These are phyloP conservation scores for Noctua pronuba DNA, from an alignment of 2,888 invertebrate genomes.

Conservation along the genomic window DNA sequence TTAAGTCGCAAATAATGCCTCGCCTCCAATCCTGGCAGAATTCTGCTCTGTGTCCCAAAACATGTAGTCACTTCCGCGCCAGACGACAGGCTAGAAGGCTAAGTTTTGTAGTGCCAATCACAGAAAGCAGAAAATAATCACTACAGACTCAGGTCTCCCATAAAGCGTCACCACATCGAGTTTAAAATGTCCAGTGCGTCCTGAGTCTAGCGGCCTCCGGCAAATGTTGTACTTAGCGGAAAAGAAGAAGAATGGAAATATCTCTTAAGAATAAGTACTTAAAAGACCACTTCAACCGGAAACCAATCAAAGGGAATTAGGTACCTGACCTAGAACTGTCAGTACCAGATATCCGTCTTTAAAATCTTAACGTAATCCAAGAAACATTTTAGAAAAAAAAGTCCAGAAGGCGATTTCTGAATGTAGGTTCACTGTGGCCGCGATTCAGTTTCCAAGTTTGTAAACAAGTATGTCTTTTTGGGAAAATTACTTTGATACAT, in stretches of 20 bases:
- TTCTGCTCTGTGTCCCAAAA: no score
- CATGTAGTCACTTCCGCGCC: no score
- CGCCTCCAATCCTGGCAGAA: no score
- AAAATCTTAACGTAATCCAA: conserved; percentile 27
- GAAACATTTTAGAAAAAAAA: conserved; percentile 48
- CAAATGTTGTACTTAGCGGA: neutral
- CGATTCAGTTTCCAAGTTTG: neutral
- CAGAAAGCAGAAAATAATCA: no score
- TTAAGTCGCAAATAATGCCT: no score
- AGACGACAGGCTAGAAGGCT: no score
- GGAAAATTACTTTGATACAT: neutral
- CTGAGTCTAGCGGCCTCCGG: neutral
- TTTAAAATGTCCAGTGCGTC: neutral
- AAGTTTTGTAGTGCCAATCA: no score
- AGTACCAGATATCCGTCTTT: conserved; percentile 33
- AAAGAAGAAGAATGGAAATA: neutral
- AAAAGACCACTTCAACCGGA: neutral
- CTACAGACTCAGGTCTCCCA: neutral
- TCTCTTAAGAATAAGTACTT: neutral
- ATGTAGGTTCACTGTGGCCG: neutral
- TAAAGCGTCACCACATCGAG: neutral
- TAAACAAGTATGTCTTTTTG: neutral
- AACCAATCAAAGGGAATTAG: conserved; percentile 15
- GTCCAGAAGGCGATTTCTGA: conserved; percentile 56
- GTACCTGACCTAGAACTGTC: conserved; percentile 25